Evolutionary conservation across 2,797 vertebrate species (phyloP).

Genomic region (Poeciliopsis infans): DNA sequence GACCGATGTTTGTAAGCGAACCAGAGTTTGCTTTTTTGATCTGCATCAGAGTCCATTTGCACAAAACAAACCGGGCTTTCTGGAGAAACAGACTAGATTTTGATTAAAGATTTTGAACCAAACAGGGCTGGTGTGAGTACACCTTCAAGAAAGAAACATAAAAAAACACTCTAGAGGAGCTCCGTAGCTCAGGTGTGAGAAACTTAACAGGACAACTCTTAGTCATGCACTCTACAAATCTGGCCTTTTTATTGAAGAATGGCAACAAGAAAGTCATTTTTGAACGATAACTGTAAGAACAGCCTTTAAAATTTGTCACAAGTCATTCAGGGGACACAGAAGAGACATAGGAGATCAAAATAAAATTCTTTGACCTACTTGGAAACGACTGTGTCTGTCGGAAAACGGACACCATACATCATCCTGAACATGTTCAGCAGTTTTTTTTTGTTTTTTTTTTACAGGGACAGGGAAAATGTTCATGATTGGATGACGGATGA

Average conservation of each 20-base stretch:
- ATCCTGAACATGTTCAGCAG: neutral
- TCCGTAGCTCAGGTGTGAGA: neutral
- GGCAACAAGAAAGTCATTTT: neutral
- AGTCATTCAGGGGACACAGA: neutral
- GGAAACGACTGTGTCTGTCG: neutral
- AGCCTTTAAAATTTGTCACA: neutral
- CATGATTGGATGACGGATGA: neutral
- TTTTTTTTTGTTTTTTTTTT: neutral
- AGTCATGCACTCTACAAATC: neutral
- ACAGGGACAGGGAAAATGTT: neutral
- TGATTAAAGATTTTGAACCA: too few species aligned
- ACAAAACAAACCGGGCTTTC: too few species aligned
- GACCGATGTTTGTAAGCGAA: too few species aligned
- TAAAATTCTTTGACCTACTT: neutral
- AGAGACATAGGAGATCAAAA: neutral
- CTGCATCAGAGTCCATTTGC: too few species aligned
- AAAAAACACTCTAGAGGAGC: neutral
- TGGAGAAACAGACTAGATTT: too few species aligned
- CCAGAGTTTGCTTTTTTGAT: too few species aligned
- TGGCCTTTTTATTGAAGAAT: neutral
- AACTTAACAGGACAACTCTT: neutral
- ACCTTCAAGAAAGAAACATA: neutral
- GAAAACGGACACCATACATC: neutral
- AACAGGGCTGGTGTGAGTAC: too few species aligned
- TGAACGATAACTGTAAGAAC: neutral